phyloP scores from a whole-genome alignment of 37 sponge, comb jelly and placozoan species.

The Beroe forskalii region DNA sequence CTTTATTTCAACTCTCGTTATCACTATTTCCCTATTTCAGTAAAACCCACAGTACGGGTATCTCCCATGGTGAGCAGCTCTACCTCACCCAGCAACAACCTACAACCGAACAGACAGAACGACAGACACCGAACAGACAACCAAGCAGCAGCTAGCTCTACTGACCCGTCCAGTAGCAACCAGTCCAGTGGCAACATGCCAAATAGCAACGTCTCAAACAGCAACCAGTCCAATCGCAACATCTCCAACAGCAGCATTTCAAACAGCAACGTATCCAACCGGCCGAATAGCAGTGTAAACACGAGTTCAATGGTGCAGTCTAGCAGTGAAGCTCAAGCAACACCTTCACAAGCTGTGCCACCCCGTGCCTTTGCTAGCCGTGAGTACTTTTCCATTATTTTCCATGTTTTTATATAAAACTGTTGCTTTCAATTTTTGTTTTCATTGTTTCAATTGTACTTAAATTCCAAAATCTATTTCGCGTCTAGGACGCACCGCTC shows the following conservation, averaged over 20 bases:
- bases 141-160: not conserved
- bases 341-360: not conserved
- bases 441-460: no score
- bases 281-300: no score
- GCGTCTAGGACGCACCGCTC: no score
- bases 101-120: not conserved
- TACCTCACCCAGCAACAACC: not conserved
- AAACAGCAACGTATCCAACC: no score
- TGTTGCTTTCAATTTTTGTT: no score
- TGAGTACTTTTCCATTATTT: not conserved
- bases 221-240: no score
- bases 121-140: not conserved
- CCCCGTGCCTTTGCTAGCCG: not conserved
- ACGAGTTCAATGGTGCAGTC: not conserved
- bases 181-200: slow-evolving; percentile 42
- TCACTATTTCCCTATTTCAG: no score
- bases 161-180: not conserved
- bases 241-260: no score
- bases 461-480: no score
- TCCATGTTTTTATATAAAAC: no score
- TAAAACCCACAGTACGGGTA: slow-evolving; percentile 42
- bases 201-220: no score
- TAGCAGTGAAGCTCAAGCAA: not conserved
- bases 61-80: slow-evolving; percentile 51
- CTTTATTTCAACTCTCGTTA: no score